phyloP scores from a whole-genome alignment of 53 echinoderm and acorn worm species.

The Paelopatides confundens region DNA sequence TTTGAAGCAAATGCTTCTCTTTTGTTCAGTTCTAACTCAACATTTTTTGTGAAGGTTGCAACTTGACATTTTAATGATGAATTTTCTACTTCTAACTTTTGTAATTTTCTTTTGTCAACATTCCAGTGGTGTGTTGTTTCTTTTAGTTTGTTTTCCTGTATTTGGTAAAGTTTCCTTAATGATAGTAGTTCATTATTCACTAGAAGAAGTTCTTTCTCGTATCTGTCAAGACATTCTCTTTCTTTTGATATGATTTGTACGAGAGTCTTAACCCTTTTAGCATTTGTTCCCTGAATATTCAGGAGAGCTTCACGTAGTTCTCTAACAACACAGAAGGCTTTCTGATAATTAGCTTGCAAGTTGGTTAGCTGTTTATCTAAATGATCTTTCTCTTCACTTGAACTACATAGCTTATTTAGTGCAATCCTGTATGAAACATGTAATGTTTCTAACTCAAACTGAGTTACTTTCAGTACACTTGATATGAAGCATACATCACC shows the following conservation, averaged over 20 bases:
- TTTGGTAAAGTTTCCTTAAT: background rate
- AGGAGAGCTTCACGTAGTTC: background rate
- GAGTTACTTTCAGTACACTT: background rate
- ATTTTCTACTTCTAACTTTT: background rate
- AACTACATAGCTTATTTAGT: background rate
- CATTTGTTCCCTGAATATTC: background rate
- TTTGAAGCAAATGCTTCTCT: background rate
- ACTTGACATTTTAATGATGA: conserved; percentile 7
- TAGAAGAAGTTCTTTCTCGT: background rate
- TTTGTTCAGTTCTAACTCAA: background rate
- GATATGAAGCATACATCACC: background rate
- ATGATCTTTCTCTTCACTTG: background rate
- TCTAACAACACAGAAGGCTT: background rate
- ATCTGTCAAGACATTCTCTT: background rate
- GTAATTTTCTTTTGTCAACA: background rate
- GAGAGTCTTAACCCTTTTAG: background rate
- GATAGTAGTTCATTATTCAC: background rate
- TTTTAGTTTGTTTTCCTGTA: background rate
- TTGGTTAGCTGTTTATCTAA: background rate
- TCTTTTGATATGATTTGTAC: background rate
- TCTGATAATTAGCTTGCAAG: background rate
- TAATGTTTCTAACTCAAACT: background rate
- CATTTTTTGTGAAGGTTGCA: background rate
- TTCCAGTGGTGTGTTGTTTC: background rate
- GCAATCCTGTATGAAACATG: background rate